Percentiles rank a stretch among this genome's conserved stretches.
These are phyloP conservation scores for Catostomus latipinnis DNA, from an alignment of 2,797 vertebrate species.

Conservation along the genomic window DNA sequence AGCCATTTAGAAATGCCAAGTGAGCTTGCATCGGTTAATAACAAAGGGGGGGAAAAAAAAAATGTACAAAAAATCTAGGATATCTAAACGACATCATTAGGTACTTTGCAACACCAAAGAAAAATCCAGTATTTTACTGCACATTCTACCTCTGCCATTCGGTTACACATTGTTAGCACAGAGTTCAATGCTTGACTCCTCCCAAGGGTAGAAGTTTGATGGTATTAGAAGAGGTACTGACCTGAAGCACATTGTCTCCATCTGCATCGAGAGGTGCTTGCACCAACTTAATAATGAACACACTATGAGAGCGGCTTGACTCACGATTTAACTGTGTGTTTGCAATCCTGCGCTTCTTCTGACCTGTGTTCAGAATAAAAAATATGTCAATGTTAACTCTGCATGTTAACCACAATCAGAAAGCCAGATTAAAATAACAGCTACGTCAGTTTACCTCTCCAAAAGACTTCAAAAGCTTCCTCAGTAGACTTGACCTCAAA, in stretches of 20 bases:
- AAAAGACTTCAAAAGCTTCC: constrained; percentile 97
- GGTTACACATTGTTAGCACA: too few species aligned
- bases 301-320: constrained; percentile 95
- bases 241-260: constrained; percentile 93
- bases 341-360: constrained; percentile 93
- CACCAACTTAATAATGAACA: constrained; percentile 93
- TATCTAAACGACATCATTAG: too few species aligned
- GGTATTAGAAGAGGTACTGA: constrained; percentile 57
- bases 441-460: constrained; percentile 84
- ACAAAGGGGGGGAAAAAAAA: too few species aligned
- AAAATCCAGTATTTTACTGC: too few species aligned
- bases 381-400: background rate
- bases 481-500: constrained; percentile 95
- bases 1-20: too few species aligned
- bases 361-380: constrained; percentile 76
- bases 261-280: constrained; percentile 95
- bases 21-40: too few species aligned
- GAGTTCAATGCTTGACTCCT: too few species aligned
- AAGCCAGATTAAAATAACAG: background rate
- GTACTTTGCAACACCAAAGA: too few species aligned
- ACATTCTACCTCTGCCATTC: too few species aligned
- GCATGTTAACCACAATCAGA: constrained; percentile 2
- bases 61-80: too few species aligned
- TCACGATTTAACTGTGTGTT: constrained; percentile 94
- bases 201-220: background rate